These are phyloP conservation scores for Dysdera silvatica DNA, from an alignment of 1,140 invertebrate species.

Conservation along the genomic window DNA sequence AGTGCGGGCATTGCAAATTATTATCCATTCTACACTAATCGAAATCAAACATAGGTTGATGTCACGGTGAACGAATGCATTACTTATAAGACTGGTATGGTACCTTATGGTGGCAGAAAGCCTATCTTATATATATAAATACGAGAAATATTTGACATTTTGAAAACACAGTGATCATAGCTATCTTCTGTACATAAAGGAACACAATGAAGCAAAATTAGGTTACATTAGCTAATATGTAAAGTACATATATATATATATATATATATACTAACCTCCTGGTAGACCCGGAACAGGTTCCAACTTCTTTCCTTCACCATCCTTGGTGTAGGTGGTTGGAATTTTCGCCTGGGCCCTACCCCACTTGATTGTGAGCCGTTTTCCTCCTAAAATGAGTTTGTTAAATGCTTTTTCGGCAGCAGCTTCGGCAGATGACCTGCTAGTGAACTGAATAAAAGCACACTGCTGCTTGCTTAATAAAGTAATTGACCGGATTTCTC, in stretches of 20 bases:
- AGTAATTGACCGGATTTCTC: slow-evolving; percentile 91
- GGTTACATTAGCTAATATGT: neutral
- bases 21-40: too few relatives aligned
- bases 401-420: slow-evolving; percentile 96
- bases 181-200: neutral
- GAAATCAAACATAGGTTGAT: too few relatives aligned
- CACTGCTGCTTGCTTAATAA: slow-evolving; percentile 89
- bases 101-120: too few relatives aligned
- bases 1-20: too few relatives aligned
- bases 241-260: neutral
- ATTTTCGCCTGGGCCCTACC: slow-evolving; percentile 75
- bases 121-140: too few relatives aligned
- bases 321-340: slow-evolving; percentile 37
- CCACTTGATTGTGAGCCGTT: slow-evolving; percentile 92
- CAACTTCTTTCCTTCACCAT: slow-evolving; percentile 45
- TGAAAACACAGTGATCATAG: too few relatives aligned
- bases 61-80: too few relatives aligned
- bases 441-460: slow-evolving; percentile 95
- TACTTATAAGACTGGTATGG: too few relatives aligned
- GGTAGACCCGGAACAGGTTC: slow-evolving; percentile 84
- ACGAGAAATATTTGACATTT: too few relatives aligned
- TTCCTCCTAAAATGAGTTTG: slow-evolving; percentile 77
- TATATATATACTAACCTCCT: slow-evolving; percentile 13
- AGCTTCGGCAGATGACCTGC: slow-evolving; percentile 74
- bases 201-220: neutral